A percentile compares a stretch with the other conserved stretches of the same genome.
phyloP scores from a whole-genome alignment of 1,140 invertebrate genomes.

The Solenopsis fugax region DNA sequence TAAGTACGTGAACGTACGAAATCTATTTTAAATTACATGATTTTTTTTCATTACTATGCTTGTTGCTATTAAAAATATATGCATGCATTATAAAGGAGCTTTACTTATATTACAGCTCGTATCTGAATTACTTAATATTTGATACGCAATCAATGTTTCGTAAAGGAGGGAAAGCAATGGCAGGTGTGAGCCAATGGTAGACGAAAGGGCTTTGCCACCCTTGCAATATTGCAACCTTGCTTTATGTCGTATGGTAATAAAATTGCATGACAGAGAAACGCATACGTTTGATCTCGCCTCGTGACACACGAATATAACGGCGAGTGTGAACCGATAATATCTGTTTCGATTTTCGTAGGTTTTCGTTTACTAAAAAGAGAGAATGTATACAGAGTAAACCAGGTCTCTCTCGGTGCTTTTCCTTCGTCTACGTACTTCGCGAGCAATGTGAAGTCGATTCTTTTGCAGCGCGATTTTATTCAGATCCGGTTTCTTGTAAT shows the following conservation, averaged over 20 bases:
- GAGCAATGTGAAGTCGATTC: background rate
- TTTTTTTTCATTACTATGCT: constrained; percentile 3
- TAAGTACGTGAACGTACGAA: background rate
- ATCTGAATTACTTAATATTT: constrained; percentile 40
- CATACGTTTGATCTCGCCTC: constrained; percentile 55
- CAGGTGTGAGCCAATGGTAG: constrained; percentile 3
- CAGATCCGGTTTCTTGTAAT: background rate
- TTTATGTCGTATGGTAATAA: constrained; percentile 64
- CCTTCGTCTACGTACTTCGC: background rate
- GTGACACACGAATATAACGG: constrained; percentile 51
- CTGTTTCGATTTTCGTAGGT: constrained; percentile 31
- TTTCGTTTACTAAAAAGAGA: constrained; percentile 19
- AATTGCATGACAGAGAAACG: constrained; percentile 50
- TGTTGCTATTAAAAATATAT: background rate
- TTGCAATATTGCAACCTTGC: constrained; percentile 52
- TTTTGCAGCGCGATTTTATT: background rate
- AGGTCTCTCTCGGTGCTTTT: background rate
- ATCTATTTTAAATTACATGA: constrained; percentile 17
- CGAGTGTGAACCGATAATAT: constrained; percentile 22
- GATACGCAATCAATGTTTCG: constrained; percentile 21
- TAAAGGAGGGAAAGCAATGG: background rate
- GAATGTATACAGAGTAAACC: background rate
- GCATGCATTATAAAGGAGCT: background rate
- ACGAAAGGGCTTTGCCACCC: constrained; percentile 39
- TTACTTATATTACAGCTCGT: background rate